These are phyloP conservation scores for Mesoligia furuncula DNA, from an alignment of 2,888 invertebrate genomes.

Conservation along the genomic window DNA sequence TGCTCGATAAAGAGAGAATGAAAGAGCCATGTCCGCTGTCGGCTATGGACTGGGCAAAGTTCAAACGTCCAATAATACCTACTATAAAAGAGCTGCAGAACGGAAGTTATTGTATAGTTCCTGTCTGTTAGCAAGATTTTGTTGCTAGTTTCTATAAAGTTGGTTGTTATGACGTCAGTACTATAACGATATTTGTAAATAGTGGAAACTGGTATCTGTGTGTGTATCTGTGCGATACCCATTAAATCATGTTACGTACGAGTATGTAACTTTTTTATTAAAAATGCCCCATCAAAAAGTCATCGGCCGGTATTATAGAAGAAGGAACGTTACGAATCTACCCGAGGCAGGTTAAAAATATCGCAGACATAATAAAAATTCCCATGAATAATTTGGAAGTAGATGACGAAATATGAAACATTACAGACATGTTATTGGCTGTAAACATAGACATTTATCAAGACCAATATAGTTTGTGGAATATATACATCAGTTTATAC, in stretches of 20 bases:
- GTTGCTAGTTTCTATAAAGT: background rate
- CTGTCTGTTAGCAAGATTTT: background rate
- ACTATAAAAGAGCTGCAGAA: background rate
- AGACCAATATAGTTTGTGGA: background rate
- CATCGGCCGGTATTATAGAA: background rate
- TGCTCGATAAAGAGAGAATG: background rate
- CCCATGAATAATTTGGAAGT: slow-evolving; percentile 10
- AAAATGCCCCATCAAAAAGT: background rate
- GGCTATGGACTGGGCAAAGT: background rate
- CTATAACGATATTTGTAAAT: background rate
- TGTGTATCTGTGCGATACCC: background rate
- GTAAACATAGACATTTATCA: slow-evolving; percentile 45
- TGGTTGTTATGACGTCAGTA: background rate
- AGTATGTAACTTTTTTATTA: background rate
- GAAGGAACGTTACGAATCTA: background rate
- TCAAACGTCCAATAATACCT: background rate
- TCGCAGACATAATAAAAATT: slow-evolving; percentile 5
- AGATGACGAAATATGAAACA: slow-evolving; percentile 26
- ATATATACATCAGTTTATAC: background rate
- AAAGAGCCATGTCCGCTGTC: background rate
- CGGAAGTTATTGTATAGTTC: background rate
- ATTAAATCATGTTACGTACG: background rate
- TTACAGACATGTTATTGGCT: slow-evolving; percentile 17
- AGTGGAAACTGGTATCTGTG: background rate
- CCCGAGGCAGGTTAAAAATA: background rate